Percentiles rank a stretch among this genome's conserved stretches.
Evolutionary conservation across 1,140 invertebrate genomes (phyloP).

Genomic region (Drosophila mauritiana): DNA sequence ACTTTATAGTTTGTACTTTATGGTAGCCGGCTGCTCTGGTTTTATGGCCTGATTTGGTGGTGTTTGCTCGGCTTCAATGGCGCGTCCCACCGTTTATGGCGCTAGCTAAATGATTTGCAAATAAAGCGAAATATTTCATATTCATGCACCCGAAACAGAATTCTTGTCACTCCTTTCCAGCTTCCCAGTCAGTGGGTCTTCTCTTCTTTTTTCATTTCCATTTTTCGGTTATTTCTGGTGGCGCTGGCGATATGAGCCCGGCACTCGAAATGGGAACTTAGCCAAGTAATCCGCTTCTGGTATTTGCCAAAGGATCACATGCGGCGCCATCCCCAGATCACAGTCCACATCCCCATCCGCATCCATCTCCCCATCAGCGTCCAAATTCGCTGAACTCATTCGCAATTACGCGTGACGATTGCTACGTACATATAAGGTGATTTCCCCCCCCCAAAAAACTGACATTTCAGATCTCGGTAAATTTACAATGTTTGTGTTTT

Average conservation of each 20-base stretch:
- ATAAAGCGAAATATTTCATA: constrained; percentile 55
- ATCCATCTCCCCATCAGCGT: not conserved
- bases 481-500: constrained; percentile 41
- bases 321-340: constrained; percentile 33
- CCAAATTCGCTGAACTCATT: constrained; percentile 44
- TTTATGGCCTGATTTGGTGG: constrained; percentile 41
- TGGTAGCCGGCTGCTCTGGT: constrained; percentile 22
- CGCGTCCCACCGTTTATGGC: constrained; percentile 45
- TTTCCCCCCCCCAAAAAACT: not conserved
- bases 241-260: constrained; percentile 39
- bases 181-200: not conserved
- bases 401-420: constrained; percentile 33
- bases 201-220: not conserved
- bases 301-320: constrained; percentile 41
- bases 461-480: constrained; percentile 19
- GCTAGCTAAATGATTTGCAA: constrained; percentile 71
- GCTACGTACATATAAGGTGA: constrained; percentile 5
- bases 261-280: constrained; percentile 33
- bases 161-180: constrained; percentile 11
- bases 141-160: constrained; percentile 37
- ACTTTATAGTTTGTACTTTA: constrained; percentile 34
- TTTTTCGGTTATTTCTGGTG: constrained; percentile 28
- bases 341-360: not conserved
- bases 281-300: constrained; percentile 42
- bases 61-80: constrained; percentile 57